A percentile compares a stretch with the other conserved stretches of the same genome.
phyloP scores from a whole-genome alignment of 2,797 vertebrate species.

The Otolemur crassicaudatus region DNA sequence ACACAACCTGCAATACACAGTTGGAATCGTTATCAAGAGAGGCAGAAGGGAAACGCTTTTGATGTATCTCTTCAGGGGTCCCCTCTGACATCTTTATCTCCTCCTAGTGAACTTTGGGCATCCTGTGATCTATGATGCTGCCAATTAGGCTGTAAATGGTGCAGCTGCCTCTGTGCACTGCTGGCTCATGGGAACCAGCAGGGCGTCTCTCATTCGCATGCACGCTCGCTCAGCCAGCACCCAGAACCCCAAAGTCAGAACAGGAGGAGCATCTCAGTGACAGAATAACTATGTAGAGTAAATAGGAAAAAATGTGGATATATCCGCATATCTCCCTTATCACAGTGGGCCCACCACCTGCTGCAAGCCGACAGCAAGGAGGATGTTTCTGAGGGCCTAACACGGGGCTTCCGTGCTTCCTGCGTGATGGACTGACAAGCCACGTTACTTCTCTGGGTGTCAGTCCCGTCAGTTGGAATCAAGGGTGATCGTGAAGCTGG shows the following conservation, averaged over 20 bases:
- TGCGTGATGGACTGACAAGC: neutral
- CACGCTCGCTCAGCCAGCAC: neutral
- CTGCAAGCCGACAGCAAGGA: neutral
- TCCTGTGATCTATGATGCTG: slow-evolving; percentile 51
- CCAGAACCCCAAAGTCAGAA: neutral
- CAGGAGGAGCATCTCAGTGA: neutral
- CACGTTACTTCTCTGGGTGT: neutral
- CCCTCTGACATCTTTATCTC: slow-evolving; percentile 69
- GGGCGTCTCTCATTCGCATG: neutral
- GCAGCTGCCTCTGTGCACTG: neutral
- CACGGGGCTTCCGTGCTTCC: neutral
- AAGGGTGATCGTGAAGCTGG: neutral
- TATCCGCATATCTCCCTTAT: neutral
- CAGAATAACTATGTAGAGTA: neutral
- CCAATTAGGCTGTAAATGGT: slow-evolving; percentile 54
- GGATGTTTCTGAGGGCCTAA: neutral
- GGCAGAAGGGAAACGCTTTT: slow-evolving; percentile 62
- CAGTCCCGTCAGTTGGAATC: neutral
- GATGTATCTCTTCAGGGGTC: slow-evolving; percentile 63
- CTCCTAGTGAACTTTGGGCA: slow-evolving; percentile 63
- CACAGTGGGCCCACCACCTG: neutral
- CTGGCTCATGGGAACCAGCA: neutral
- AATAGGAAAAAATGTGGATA: neutral
- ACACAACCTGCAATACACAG: slow-evolving; percentile 13
- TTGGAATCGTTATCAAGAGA: slow-evolving; percentile 3